Conservation (phyloP, 2,888 invertebrate species). For the Reticulitermes lucifugus region DNA sequence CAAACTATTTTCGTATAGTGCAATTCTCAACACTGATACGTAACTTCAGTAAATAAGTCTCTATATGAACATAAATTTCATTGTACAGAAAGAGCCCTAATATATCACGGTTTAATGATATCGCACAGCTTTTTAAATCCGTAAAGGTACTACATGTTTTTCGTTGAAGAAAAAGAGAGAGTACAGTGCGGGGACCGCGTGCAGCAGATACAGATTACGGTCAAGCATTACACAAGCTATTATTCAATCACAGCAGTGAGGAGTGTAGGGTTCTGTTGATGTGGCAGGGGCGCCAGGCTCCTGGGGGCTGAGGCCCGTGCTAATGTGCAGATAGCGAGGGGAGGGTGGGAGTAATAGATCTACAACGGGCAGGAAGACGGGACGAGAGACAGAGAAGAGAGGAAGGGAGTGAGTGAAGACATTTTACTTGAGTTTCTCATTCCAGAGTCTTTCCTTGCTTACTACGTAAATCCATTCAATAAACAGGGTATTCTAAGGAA, state of each 20-base stretch:
- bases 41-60: background rate
- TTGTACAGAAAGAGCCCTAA: background rate
- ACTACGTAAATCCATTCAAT: background rate
- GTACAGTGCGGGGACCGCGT: background rate
- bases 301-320: background rate
- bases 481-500: background rate
- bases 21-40: background rate
- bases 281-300: conserved; percentile 11
- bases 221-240: conserved; percentile 16
- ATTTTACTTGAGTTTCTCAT: background rate
- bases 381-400: background rate
- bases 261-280: conserved; percentile 8
- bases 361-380: background rate
- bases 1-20: background rate
- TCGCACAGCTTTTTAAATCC: conserved; percentile 5
- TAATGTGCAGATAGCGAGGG: conserved; percentile 25
- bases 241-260: conserved; percentile 20
- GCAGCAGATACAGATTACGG: background rate
- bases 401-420: background rate
- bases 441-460: background rate
- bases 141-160: background rate
- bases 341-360: conserved; percentile 17
- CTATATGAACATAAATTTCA: background rate
- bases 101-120: conserved; percentile 18
- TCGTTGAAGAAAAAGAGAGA: background rate